Percentiles rank a stretch among this genome's conserved stretches.
These are phyloP conservation scores for Tautogolabrus adspersus DNA, from an alignment of 2,113 vertebrate species.

Conservation along the genomic window DNA sequence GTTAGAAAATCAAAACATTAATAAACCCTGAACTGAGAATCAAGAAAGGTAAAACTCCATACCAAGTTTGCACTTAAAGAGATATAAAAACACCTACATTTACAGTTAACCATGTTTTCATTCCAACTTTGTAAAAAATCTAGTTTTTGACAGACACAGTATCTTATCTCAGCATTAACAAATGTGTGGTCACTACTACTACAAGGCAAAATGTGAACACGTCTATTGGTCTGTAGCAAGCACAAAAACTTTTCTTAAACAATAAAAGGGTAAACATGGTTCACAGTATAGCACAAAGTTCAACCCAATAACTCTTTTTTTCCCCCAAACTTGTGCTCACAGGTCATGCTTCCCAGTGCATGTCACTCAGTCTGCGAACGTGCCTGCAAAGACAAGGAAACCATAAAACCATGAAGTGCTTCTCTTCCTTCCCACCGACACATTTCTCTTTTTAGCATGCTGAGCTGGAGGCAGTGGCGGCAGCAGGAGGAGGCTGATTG, in stretches of 20 bases:
- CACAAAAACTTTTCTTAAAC: not conserved
- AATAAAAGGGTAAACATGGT: slow-evolving; percentile 40
- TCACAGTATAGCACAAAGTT: slow-evolving; percentile 34
- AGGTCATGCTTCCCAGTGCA: slow-evolving; percentile 49
- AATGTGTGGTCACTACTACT: too few species aligned
- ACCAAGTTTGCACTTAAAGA: too few species aligned
- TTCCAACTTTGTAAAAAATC: too few species aligned
- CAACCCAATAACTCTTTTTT: slow-evolving; percentile 58
- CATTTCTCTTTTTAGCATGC: slow-evolving; percentile 64
- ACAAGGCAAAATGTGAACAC: too few species aligned
- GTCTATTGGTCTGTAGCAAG: not conserved
- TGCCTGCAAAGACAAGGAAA: slow-evolving; percentile 70
- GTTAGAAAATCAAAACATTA: too few species aligned
- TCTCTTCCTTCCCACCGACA: slow-evolving; percentile 60
- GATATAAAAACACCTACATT: too few species aligned
- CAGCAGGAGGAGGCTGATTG: slow-evolving; percentile 66
- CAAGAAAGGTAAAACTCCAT: too few species aligned
- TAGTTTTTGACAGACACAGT: too few species aligned
- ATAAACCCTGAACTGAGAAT: too few species aligned
- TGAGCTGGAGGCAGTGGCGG: slow-evolving; percentile 51
- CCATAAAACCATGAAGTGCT: slow-evolving; percentile 71
- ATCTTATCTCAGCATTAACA: too few species aligned
- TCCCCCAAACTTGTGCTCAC: slow-evolving; percentile 36
- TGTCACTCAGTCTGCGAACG: slow-evolving; percentile 55
- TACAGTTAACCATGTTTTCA: too few species aligned